Evolutionary conservation across 2,797 vertebrate genomes (phyloP), one percentile per base, ranked within the genome.

Genomic region (Cynopterus sphinx): DNA sequence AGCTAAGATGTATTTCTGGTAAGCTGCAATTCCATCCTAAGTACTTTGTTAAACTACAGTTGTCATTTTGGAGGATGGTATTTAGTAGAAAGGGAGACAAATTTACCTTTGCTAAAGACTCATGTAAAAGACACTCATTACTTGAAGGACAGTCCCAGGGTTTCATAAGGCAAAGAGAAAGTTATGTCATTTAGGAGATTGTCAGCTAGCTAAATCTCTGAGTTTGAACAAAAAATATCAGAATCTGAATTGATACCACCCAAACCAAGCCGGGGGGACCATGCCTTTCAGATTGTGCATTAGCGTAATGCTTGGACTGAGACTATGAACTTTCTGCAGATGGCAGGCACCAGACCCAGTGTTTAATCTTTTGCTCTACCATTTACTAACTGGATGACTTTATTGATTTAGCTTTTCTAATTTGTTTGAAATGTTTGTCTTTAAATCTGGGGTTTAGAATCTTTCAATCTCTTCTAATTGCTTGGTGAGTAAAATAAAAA

Each of bases 391-490:
- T 78, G 59, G 15, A 36, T 79, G 39, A 59, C n/a, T 90, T 78
- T 91, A 74, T 83, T 95, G 57, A 88, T 12, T 90, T 87, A 94
- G 31, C 22, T 91, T 96, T 93, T 84, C 67, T 82, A 24, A 86
- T 61, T 90, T 85, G 28, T 70, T 61, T 87, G 28, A 31, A 73
- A 81, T 21, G 0, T 43, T 53, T 51, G 13, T 83, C 63, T 71
- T 92, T 24, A 96, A 83, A 12, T 68, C n/a, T 70, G 41, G 63
- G 26, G 13, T 43, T 77, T 87, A 95, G 77, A 59, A 65, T 67
- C 28, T 22, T 85, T 84, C 59, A 49, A 1, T 96, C 22, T 79
- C 49, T 95, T 91, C 74, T 89, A 77, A 79, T 57, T 85, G 6
- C 63, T 94, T 74, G 19, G 13, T 70, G 19, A 85, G 26, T 67